phyloP scores from a whole-genome alignment of 2,113 vertebrate species.

The Xiphophorus maculatus region DNA sequence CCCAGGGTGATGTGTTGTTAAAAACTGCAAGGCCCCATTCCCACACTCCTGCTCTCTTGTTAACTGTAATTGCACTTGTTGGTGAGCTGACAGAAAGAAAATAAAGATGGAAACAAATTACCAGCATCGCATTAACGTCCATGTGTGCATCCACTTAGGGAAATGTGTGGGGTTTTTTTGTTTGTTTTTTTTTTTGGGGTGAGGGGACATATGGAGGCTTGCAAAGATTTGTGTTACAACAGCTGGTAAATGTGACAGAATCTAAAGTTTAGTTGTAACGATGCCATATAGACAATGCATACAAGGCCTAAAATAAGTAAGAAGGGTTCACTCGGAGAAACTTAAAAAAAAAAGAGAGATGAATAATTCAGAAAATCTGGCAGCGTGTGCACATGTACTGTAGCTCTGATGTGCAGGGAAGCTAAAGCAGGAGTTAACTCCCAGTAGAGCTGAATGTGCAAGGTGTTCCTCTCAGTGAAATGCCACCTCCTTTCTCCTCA shows the following conservation, averaged over 20 bases:
- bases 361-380: slow-evolving; percentile 95
- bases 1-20: slow-evolving; percentile 76
- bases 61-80: slow-evolving; percentile 81
- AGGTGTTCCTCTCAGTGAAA: slow-evolving; percentile 89
- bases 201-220: neutral
- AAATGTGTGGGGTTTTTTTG: slow-evolving; percentile 17
- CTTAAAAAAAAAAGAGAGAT: slow-evolving; percentile 84
- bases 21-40: slow-evolving; percentile 66
- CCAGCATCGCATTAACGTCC: slow-evolving; percentile 29
- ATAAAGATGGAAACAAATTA: slow-evolving; percentile 56
- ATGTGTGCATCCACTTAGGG: slow-evolving; percentile 39
- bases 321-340: slow-evolving; percentile 53
- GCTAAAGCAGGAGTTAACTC: slow-evolving; percentile 85
- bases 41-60: slow-evolving; percentile 72
- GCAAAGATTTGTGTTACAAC: neutral
- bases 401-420: slow-evolving; percentile 90
- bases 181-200: slow-evolving; percentile 20
- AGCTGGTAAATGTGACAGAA: slow-evolving; percentile 7
- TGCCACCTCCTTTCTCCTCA: slow-evolving; percentile 80
- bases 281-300: slow-evolving; percentile 35
- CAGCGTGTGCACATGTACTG: slow-evolving; percentile 55
- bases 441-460: slow-evolving; percentile 98
- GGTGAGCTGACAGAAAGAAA: slow-evolving; percentile 66
- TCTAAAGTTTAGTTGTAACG: slow-evolving; percentile 3
- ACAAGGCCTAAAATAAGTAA: slow-evolving; percentile 42